Evolutionary conservation across 2,797 vertebrate species (phyloP).

Genomic region (Dendrocincla fuliginosa): DNA sequence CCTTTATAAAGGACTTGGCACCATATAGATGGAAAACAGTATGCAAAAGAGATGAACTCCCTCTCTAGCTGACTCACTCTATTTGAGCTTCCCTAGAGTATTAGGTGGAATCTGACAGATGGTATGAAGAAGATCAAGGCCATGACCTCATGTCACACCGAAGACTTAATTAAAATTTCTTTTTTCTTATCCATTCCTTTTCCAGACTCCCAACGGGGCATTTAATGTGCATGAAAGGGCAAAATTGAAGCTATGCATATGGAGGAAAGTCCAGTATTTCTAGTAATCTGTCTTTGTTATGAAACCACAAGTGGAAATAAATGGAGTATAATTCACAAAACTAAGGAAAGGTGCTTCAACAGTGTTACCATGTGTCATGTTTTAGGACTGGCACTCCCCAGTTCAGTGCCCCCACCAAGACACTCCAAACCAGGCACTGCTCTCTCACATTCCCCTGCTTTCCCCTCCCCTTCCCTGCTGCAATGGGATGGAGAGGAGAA

Average conservation of each 20-base stretch:
- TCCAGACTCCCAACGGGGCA: not conserved
- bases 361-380: not conserved
- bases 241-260: not conserved
- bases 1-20: not conserved
- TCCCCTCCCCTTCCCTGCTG: not conserved
- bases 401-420: not conserved
- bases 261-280: slow-evolving; percentile 1
- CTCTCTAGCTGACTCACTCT: not conserved
- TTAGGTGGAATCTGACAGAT: slow-evolving; percentile 8
- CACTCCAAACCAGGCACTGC: not conserved
- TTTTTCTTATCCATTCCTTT: not conserved
- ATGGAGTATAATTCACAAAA: not conserved
- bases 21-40: not conserved
- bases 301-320: slow-evolving; percentile 2
- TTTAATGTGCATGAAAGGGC: not conserved
- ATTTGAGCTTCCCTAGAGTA: not conserved
- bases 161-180: slow-evolving; percentile 23
- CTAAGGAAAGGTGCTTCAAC: not conserved
- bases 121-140: slow-evolving; percentile 4
- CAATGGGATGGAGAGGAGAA: fast-evolving
- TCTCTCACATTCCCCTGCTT: fast-evolving
- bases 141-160: not conserved
- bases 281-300: not conserved
- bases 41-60: not conserved
- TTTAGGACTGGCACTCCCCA: not conserved